Percentiles rank a stretch among this genome's conserved stretches.
These are phyloP conservation scores for Pseudolaguvia tuberculata DNA, from an alignment of 2,113 vertebrate genomes.

Conservation along the genomic window DNA sequence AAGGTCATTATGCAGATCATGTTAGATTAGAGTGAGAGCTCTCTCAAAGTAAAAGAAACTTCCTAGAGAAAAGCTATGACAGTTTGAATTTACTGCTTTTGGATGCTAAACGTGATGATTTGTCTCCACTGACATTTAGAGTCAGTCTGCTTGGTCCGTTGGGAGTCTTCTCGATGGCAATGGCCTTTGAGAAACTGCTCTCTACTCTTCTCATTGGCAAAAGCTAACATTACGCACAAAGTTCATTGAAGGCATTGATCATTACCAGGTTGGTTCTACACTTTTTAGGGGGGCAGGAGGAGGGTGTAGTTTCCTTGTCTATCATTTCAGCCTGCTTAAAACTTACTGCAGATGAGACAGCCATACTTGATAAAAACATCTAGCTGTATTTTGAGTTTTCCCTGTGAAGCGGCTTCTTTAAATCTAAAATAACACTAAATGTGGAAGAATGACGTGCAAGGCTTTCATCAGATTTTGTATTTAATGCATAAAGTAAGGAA, in stretches of 20 bases:
- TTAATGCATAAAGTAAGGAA: too few species aligned
- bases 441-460: too few species aligned
- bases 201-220: not conserved
- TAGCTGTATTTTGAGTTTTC: too few species aligned
- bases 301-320: too few species aligned
- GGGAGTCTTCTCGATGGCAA: conserved; percentile 27
- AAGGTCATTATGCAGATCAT: conserved; percentile 6
- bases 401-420: too few species aligned
- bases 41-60: not conserved
- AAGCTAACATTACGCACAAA: not conserved
- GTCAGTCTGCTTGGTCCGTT: conserved; percentile 54
- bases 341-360: too few species aligned
- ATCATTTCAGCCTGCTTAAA: too few species aligned
- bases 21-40: not conserved
- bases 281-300: too few species aligned
- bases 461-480: too few species aligned
- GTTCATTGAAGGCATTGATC: not conserved
- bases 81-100: conserved; percentile 3
- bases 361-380: too few species aligned
- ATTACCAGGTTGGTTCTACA: not conserved
- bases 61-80: conserved; percentile 11
- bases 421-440: too few species aligned
- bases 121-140: conserved; percentile 60
- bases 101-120: conserved; percentile 50
- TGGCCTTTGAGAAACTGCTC: conserved; percentile 24